Evolutionary conservation across 37 sponge, comb jelly and placozoan species (phyloP).

Genomic region (Cladorhizidae sp.): DNA sequence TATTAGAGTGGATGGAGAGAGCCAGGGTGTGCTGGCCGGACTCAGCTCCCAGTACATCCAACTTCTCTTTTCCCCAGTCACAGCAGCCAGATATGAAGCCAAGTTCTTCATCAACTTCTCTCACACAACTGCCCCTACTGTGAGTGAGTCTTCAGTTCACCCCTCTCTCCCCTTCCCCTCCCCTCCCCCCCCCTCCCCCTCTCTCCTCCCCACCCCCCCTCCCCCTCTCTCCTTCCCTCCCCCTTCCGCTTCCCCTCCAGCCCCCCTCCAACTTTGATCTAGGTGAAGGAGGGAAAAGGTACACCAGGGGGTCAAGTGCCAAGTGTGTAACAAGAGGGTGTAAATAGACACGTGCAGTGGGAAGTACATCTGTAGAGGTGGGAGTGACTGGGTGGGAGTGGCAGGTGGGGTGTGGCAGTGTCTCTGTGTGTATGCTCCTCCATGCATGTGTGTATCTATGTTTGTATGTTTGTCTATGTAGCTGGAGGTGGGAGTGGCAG

Average conservation of each 20-base stretch:
- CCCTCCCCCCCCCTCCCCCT: neutral
- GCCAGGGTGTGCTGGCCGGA: conserved; percentile 33
- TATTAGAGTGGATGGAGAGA: conserved; percentile 6
- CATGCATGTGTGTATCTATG: too few relatives aligned
- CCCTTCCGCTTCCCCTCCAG: neutral
- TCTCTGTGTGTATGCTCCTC: too few relatives aligned
- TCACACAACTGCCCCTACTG: conserved; percentile 25
- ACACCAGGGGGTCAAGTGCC: too few relatives aligned
- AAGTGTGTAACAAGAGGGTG: too few relatives aligned
- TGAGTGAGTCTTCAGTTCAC: too few relatives aligned
- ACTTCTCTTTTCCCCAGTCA: conserved; percentile 44
- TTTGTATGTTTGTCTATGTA: conserved; percentile 14
- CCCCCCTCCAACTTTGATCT: too few relatives aligned
- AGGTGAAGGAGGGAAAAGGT: too few relatives aligned
- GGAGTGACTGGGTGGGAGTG: too few relatives aligned
- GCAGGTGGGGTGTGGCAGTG: too few relatives aligned
- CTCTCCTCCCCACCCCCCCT: neutral
- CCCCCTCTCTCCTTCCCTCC: neutral
- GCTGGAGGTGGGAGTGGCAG: conserved; percentile 55
- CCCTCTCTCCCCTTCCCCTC: neutral
- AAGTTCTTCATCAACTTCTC: conserved; percentile 33
- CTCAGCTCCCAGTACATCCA: conserved; percentile 31
- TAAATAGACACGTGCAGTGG: too few relatives aligned
- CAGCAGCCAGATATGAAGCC: neutral
- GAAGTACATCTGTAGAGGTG: too few relatives aligned